Conservation (phyloP, 2,888 invertebrate genomes). For the Dryomyza anilis region DNA sequence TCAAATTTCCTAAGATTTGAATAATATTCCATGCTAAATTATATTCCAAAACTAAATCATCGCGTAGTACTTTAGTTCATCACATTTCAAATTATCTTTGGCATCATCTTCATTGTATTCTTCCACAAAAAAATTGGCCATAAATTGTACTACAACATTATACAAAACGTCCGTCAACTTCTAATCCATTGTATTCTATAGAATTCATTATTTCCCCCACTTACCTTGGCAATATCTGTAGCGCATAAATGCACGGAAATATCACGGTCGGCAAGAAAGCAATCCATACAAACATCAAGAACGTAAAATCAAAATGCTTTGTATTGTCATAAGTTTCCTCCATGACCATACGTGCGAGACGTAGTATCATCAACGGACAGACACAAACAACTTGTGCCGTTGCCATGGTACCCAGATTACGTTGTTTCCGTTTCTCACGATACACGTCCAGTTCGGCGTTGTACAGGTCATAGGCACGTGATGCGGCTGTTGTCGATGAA, state of each 20-base stretch:
- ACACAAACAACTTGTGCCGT: constrained; percentile 70
- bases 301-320: constrained; percentile 71
- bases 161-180: too few species aligned
- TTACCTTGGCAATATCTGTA: constrained; percentile 70
- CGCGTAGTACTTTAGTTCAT: too few species aligned
- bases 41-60: too few species aligned
- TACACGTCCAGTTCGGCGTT: constrained; percentile 66
- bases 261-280: constrained; percentile 72
- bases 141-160: too few species aligned
- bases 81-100: too few species aligned
- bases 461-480: constrained; percentile 62
- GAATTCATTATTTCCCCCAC: too few species aligned
- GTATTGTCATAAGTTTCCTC: constrained; percentile 73
- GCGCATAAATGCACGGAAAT: constrained; percentile 69
- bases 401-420: constrained; percentile 71
- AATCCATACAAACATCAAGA: constrained; percentile 72
- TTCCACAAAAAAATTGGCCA: too few species aligned
- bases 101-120: too few species aligned
- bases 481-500: constrained; percentile 33
- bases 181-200: too few species aligned
- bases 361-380: constrained; percentile 70
- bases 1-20: too few species aligned
- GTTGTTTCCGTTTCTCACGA: constrained; percentile 71
- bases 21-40: too few species aligned
- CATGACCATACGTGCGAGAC: constrained; percentile 69